These are phyloP conservation scores for Bedellia somnulentella DNA, from an alignment of 2,888 invertebrate species.

Conservation along the genomic window DNA sequence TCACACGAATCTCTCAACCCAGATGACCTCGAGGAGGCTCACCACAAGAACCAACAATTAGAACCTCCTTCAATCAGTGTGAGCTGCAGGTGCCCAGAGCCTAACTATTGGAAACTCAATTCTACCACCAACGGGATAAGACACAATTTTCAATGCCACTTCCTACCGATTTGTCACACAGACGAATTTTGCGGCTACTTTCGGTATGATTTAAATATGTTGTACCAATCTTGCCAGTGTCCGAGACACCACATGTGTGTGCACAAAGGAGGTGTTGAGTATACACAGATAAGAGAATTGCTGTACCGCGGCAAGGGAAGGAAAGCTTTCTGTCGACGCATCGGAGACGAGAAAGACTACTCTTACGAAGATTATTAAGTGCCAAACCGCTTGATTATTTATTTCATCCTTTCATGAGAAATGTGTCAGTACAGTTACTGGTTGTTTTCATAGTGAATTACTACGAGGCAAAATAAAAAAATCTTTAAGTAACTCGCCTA, in stretches of 20 bases:
- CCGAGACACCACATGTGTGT: constrained; percentile 63
- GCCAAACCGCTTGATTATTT: too few species aligned
- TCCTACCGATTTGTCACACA: constrained; percentile 50
- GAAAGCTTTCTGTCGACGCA: constrained; percentile 54
- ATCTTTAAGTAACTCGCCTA: too few species aligned
- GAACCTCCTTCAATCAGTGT: constrained; percentile 40
- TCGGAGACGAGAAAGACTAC: constrained; percentile 18
- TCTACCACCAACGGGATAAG: constrained; percentile 17
- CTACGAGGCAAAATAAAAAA: too few species aligned
- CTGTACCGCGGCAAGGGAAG: constrained; percentile 60
- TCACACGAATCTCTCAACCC: constrained; percentile 30
- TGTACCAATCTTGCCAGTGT: constrained; percentile 66
- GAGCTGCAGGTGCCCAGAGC: constrained; percentile 48
- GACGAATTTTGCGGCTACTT: constrained; percentile 66
- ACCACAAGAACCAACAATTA: constrained; percentile 34
- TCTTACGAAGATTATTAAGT: constrained; percentile 28
- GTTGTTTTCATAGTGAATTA: too few species aligned
- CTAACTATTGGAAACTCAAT: constrained; percentile 52
- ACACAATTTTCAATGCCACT: constrained; percentile 42
- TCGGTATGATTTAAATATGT: constrained; percentile 56
- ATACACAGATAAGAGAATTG: constrained; percentile 49
- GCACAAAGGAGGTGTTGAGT: constrained; percentile 41
- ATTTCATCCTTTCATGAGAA: too few species aligned
- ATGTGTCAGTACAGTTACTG: too few species aligned
- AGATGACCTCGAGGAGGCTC: constrained; percentile 35